These are phyloP conservation scores for Acropora tenuis DNA, from an alignment of 64 coral and sea anemone species.

Conservation along the genomic window DNA sequence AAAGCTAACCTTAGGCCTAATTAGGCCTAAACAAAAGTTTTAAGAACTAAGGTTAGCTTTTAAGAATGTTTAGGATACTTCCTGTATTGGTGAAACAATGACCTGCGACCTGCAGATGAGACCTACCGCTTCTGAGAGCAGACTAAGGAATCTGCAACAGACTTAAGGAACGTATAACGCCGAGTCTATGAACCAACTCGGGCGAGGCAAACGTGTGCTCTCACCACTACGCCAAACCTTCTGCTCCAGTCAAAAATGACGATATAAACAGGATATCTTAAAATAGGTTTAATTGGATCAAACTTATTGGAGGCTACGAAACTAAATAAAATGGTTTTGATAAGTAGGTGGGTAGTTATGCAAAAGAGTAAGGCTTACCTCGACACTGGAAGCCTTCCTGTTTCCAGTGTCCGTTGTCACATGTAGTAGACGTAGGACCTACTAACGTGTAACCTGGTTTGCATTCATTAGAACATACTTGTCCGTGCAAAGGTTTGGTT, in stretches of 20 bases:
- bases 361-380: not conserved
- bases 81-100: no score
- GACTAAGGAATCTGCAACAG: not conserved
- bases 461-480: slow-evolving; percentile 40
- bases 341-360: not conserved
- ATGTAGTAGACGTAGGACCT: slow-evolving; percentile 24
- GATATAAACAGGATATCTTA: not conserved
- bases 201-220: not conserved
- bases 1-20: no score
- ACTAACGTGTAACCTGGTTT: slow-evolving; percentile 47
- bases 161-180: not conserved
- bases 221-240: not conserved
- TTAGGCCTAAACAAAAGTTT: no score
- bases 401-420: slow-evolving; percentile 41
- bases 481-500: slow-evolving; percentile 34
- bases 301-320: not conserved
- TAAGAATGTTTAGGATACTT: no score
- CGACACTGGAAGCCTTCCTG: slow-evolving; percentile 19
- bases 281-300: not conserved
- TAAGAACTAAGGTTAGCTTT: no score
- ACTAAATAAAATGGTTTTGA: not conserved
- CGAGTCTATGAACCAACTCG: not conserved
- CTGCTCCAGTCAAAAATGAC: not conserved
- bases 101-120: no score
- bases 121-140: not conserved